Percentiles rank a stretch among this genome's conserved stretches.
Evolutionary conservation across 2,113 vertebrate genomes (phyloP).

Genomic region (Charadrius vociferus): DNA sequence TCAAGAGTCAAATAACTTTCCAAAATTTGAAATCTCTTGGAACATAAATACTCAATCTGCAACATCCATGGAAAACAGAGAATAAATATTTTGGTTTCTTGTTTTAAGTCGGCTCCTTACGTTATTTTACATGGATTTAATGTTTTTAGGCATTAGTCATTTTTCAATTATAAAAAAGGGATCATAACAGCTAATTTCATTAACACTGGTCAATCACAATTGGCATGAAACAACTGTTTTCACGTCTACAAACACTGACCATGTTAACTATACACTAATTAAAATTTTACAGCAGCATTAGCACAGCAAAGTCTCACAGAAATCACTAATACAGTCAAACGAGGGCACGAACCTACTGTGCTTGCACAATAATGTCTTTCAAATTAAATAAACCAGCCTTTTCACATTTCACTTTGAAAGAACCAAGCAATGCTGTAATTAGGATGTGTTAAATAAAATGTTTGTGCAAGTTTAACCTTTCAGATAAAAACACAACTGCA

Average conservation of each 20-base stretch:
- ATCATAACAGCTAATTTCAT: not conserved
- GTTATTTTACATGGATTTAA: not conserved
- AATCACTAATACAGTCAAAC: not conserved
- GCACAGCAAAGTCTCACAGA: not conserved
- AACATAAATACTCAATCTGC: not conserved
- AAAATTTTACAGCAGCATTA: not conserved
- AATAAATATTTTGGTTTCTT: not conserved
- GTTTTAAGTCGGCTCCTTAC: not conserved
- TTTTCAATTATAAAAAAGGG: not conserved
- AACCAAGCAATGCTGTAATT: not conserved
- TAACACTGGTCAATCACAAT: not conserved
- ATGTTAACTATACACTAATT: not conserved
- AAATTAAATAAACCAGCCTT: constrained; percentile 17
- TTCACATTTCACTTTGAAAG: not conserved
- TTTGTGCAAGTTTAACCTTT: constrained; percentile 12
- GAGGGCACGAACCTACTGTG: not conserved
- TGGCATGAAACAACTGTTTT: not conserved
- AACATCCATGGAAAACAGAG: not conserved
- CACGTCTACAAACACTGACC: not conserved
- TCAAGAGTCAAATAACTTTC: not conserved
- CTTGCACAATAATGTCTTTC: constrained; percentile 9
- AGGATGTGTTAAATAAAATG: not conserved
- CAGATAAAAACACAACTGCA: not conserved
- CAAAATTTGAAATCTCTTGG: not conserved
- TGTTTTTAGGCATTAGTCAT: not conserved